Conservation (phyloP, 1,140 invertebrate species). For the Danaus plexippus region DNA sequence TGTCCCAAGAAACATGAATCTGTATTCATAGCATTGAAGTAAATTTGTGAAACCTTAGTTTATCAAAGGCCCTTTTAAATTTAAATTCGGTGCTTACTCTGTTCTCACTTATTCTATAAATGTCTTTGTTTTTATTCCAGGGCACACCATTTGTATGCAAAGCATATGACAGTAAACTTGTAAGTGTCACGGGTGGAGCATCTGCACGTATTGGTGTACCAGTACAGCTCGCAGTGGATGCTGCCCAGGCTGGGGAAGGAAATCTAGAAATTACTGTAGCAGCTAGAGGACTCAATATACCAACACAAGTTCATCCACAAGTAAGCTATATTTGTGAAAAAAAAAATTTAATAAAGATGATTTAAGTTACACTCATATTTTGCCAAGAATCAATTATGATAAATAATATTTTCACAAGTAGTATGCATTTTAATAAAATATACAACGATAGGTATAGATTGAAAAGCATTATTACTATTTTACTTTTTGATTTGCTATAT, state of each 20-base stretch:
- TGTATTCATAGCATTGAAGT: no score
- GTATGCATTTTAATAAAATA: no score
- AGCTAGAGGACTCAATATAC: constrained; percentile 93
- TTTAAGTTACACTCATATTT: no score
- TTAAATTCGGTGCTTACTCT: no score
- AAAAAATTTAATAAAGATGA: constrained; percentile 8
- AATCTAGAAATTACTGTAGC: constrained; percentile 98
- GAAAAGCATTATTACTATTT: no score
- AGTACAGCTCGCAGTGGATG: constrained; percentile 95
- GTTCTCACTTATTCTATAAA: not conserved
- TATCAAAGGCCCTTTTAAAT: no score
- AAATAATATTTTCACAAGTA: no score
- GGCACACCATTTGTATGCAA: constrained; percentile 94
- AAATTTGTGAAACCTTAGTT: no score
- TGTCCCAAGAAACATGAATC: no score
- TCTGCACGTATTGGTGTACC: constrained; percentile 87
- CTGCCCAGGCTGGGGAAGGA: constrained; percentile 96
- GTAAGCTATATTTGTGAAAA: constrained; percentile 75
- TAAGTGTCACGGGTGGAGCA: constrained; percentile 85
- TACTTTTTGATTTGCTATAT: no score
- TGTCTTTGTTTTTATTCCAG: constrained; percentile 57
- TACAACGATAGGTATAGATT: no score
- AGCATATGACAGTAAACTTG: constrained; percentile 92
- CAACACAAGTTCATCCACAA: constrained; percentile 97
- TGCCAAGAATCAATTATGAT: no score